phyloP scores from a whole-genome alignment of 2,888 invertebrate genomes.

The Acleris emargana region DNA sequence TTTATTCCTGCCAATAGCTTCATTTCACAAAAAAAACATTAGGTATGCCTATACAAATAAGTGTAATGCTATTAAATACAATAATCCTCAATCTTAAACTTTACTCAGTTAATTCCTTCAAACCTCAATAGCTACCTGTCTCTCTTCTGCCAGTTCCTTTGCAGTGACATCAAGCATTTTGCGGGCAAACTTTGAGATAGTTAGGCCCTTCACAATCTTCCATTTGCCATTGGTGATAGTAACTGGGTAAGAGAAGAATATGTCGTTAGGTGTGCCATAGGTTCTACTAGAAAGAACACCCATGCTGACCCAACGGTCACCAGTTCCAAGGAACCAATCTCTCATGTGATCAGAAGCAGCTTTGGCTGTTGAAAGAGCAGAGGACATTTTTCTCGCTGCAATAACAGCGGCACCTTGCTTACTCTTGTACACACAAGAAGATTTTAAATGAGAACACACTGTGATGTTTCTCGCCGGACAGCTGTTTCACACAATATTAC shows the following conservation, averaged over 20 bases:
- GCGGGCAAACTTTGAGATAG: conserved; percentile 92
- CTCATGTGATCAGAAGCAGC: conserved; percentile 99
- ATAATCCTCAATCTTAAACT: conserved; percentile 40
- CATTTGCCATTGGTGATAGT: conserved; percentile 91
- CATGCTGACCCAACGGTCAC: conserved; percentile 95
- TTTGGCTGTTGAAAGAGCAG: conserved; percentile 99
- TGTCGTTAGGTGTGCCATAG: conserved; percentile 94
- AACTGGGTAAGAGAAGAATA: conserved; percentile 98
- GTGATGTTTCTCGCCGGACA: no score
- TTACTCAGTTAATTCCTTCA: conserved; percentile 88
- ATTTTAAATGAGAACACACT: no score
- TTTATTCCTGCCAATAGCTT: conserved; percentile 32
- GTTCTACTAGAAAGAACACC: conserved; percentile 98
- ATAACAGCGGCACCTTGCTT: conserved; percentile 99
- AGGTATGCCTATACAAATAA: conserved; percentile 34
- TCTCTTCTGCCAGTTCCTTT: conserved; percentile 95
- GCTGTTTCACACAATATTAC: no score
- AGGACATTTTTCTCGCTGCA: conserved; percentile 98
- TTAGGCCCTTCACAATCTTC: conserved; percentile 93
- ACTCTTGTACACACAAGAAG: no score
- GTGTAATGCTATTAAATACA: conserved; percentile 35
- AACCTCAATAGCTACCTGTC: conserved; percentile 92
- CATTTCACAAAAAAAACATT: conserved; percentile 32
- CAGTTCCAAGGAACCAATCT: conserved; percentile 97
- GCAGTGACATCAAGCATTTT: conserved; percentile 93